A percentile compares a stretch with the other conserved stretches of the same genome.
phyloP scores from a whole-genome alignment of 2,888 invertebrate genomes.

The Dicycla oo region DNA sequence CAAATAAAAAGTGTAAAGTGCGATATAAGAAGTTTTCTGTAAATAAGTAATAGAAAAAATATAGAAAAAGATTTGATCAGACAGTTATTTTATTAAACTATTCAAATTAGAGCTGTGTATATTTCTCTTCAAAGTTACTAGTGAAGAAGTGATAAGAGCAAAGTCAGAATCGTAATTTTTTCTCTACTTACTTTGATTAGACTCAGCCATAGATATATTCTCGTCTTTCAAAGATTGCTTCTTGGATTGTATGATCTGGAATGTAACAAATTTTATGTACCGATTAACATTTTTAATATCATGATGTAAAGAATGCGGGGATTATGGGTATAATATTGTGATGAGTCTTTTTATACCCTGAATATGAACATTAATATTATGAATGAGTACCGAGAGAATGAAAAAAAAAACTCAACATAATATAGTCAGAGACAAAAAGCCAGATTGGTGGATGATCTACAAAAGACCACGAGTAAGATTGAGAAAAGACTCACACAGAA shows the following conservation, averaged over 20 bases:
- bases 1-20: no score
- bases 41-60: no score
- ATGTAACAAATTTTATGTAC: background rate
- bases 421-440: background rate
- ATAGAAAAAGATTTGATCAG: background rate
- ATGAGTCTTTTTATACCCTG: background rate
- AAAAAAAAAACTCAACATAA: background rate
- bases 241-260: slow-evolving; percentile 52
- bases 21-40: no score
- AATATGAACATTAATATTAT: background rate
- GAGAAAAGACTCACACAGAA: background rate
- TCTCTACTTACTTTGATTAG: slow-evolving; percentile 46
- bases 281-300: background rate
- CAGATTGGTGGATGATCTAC: no score
- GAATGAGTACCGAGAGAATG: background rate
- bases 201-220: slow-evolving; percentile 33
- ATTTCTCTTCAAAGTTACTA: background rate
- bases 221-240: slow-evolving; percentile 37
- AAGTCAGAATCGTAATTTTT: no score
- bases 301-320: background rate
- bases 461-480: background rate
- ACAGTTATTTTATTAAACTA: no score
- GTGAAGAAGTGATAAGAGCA: background rate
- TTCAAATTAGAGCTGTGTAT: background rate
- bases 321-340: background rate